phyloP scores from a whole-genome alignment of 1,140 invertebrate genomes.

The Dreissena polymorpha region DNA sequence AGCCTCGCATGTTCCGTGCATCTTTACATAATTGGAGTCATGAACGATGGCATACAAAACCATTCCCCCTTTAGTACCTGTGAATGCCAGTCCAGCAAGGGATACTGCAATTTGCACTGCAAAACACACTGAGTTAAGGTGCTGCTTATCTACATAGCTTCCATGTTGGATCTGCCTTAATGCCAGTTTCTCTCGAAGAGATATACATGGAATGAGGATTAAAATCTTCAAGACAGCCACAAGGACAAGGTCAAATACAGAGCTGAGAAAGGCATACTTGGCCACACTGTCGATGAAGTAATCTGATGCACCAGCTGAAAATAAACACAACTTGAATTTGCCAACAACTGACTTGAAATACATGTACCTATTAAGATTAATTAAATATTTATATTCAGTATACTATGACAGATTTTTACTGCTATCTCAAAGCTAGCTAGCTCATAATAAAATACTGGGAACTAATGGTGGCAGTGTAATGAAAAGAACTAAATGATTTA shows the following conservation, averaged over 20 bases:
- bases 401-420: too few relatives aligned
- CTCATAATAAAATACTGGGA: too few relatives aligned
- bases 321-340: conserved; percentile 48
- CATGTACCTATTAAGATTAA: too few relatives aligned
- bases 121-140: conserved; percentile 54
- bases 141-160: conserved; percentile 47
- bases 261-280: conserved; percentile 68
- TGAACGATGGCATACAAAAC: conserved; percentile 68
- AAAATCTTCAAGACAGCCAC: conserved; percentile 66
- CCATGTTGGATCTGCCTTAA: conserved; percentile 63
- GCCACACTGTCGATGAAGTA: conserved; percentile 76
- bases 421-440: too few relatives aligned
- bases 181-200: conserved; percentile 62
- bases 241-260: conserved; percentile 75
- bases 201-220: conserved; percentile 55
- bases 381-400: too few relatives aligned
- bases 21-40: conserved; percentile 62
- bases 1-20: conserved; percentile 75
- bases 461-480: too few relatives aligned
- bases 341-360: too few relatives aligned
- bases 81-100: conserved; percentile 57
- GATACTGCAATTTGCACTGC: conserved; percentile 54
- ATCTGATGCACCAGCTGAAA: conserved; percentile 71
- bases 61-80: conserved; percentile 68
- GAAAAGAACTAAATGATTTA: too few relatives aligned